These are phyloP conservation scores for Rhinatrema bivittatum DNA, from an alignment of 2,797 vertebrate species.

Conservation along the genomic window DNA sequence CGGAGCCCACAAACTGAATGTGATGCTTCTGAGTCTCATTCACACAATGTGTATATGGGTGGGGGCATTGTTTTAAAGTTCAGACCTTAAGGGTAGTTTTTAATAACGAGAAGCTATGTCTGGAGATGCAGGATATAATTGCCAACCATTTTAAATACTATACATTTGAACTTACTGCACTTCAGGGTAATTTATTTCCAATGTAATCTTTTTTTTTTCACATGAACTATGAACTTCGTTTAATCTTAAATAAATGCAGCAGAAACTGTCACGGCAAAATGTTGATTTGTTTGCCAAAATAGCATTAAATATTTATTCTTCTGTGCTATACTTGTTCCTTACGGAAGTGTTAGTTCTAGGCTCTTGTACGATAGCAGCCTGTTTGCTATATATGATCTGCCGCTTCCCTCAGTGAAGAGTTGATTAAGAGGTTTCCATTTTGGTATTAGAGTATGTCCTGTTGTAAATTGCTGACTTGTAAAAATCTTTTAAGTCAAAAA, in stretches of 20 bases:
- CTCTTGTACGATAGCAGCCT: conserved; percentile 2
- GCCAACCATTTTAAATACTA: too few species aligned
- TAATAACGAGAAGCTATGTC: too few species aligned
- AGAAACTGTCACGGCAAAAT: conserved; percentile 7
- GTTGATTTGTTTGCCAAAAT: conserved; percentile 20
- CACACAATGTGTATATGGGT: too few species aligned
- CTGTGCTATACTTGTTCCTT: conserved; percentile 15
- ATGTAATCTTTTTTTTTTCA: too few species aligned
- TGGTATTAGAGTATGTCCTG: conserved; percentile 32
- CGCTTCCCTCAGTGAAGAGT: conserved; percentile 34
- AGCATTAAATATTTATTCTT: conserved; percentile 11
- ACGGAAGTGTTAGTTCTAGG: conserved; percentile 12
- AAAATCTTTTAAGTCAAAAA: conserved; percentile 30
- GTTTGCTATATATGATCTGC: conserved; percentile 20
- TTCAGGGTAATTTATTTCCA: too few species aligned
- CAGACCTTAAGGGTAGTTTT: too few species aligned
- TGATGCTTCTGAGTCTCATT: too few species aligned
- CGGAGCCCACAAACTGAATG: too few species aligned
- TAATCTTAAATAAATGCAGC: conserved; percentile 7
- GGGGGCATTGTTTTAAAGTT: too few species aligned
- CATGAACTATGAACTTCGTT: too few species aligned
- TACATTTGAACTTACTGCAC: too few species aligned
- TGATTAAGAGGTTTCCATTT: conserved; percentile 48
- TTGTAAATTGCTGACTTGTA: conserved; percentile 33
- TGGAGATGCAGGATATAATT: too few species aligned